Conservation (phyloP, 2,113 vertebrate species). For the Cynoglossus semilaevis region DNA sequence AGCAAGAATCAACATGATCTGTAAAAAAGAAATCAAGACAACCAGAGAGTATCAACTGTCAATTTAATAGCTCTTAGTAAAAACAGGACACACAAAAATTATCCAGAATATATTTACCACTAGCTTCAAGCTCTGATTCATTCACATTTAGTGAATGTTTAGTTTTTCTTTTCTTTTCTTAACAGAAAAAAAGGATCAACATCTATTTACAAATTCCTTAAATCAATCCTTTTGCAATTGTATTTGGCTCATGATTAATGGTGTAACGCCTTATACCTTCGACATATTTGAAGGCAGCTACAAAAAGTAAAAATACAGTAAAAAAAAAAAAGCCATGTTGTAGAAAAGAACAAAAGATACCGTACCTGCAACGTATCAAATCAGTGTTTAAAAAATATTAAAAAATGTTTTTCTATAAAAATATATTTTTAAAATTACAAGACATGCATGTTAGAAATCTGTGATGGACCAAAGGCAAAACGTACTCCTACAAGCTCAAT, state of each 20-base stretch:
- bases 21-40: conserved; percentile 17
- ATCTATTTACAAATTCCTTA: no score
- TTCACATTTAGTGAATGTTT: no score
- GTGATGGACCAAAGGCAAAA: conserved; percentile 49
- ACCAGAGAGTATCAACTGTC: conserved; percentile 10
- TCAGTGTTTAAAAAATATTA: conserved; percentile 45
- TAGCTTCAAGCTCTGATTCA: neutral
- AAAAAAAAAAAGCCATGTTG: conserved; percentile 14
- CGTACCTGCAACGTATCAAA: conserved; percentile 38
- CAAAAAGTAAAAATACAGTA: conserved; percentile 7
- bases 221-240: no score
- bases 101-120: conserved; percentile 1
- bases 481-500: conserved; percentile 25
- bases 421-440: conserved; percentile 64
- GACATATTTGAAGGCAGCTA: no score
- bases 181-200: no score
- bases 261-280: no score
- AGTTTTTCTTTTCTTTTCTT: no score
- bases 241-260: no score
- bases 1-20: conserved; percentile 16
- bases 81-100: conserved; percentile 24
- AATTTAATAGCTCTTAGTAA: conserved; percentile 17
- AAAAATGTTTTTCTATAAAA: conserved; percentile 55
- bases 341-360: conserved; percentile 39
- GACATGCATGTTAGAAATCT: conserved; percentile 60